Conservation (phyloP, 2,797 vertebrate species). For the Artibeus lituratus region DNA sequence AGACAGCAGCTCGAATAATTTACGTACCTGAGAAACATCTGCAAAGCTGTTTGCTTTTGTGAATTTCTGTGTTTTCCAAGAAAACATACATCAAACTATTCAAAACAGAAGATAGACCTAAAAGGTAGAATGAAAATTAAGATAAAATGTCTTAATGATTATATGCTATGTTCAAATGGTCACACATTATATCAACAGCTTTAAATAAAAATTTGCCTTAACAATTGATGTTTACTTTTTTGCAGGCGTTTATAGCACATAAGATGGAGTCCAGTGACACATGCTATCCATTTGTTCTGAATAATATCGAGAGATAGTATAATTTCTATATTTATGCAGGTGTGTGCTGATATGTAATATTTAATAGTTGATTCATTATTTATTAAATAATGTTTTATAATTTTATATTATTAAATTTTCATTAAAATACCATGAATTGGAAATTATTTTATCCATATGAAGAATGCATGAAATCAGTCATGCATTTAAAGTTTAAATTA, state of each 20-base stretch:
- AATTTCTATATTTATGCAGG: neutral
- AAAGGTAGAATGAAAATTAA: slow-evolving; percentile 41
- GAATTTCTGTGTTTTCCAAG: slow-evolving; percentile 52
- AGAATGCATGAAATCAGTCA: neutral
- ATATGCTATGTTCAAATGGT: slow-evolving; percentile 26
- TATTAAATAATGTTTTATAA: neutral
- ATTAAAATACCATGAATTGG: neutral
- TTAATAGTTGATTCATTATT: neutral
- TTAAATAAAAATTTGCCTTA: slow-evolving; percentile 40
- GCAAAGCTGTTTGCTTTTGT: neutral
- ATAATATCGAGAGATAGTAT: neutral
- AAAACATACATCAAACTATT: slow-evolving; percentile 23
- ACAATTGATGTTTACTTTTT: slow-evolving; percentile 24
- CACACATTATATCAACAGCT: neutral
- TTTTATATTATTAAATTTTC: neutral
- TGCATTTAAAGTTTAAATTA: neutral
- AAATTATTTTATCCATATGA: neutral
- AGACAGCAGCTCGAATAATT: neutral
- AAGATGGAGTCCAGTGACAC: neutral
- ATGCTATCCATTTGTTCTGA: neutral
- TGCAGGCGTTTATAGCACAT: neutral
- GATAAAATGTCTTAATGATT: slow-evolving; percentile 42
- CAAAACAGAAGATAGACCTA: neutral
- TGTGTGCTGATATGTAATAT: neutral
- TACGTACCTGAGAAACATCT: neutral